These are phyloP conservation scores for Parotia lawesii DNA, from an alignment of 2,113 vertebrate genomes.

Conservation along the genomic window DNA sequence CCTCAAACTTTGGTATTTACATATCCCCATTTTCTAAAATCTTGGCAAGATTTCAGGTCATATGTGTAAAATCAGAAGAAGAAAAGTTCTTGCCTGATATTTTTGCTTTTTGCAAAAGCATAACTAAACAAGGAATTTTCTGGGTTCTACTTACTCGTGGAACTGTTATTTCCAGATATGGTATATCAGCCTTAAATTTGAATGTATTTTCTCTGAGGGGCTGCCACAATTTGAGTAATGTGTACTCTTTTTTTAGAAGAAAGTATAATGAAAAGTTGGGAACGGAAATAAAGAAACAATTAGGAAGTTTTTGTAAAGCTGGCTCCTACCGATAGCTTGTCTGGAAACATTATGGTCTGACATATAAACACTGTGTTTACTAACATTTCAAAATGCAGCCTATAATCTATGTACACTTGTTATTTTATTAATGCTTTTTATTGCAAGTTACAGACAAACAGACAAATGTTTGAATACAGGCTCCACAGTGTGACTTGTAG, in stretches of 20 bases:
- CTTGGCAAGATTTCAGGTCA: neutral
- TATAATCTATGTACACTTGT: conserved; percentile 68
- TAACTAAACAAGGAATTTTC: neutral
- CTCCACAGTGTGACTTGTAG: neutral
- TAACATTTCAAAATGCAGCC: conserved; percentile 72
- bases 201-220: neutral
- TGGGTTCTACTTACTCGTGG: neutral
- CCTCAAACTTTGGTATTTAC: neutral
- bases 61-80: neutral
- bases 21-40: neutral
- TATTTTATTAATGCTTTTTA: conserved; percentile 70
- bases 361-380: conserved; percentile 74
- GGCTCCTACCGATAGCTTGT: conserved; percentile 60
- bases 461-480: conserved; percentile 35
- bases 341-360: conserved; percentile 67
- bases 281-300: conserved; percentile 26
- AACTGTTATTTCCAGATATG: neutral
- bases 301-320: conserved; percentile 32
- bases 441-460: conserved; percentile 30
- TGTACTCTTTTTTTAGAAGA: neutral
- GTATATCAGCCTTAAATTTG: neutral
- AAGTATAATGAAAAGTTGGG: neutral
- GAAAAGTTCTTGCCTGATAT: neutral
- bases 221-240: neutral
- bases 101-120: neutral